Evolutionary conservation across 1,140 invertebrate genomes (phyloP).

Genomic region (Caenorhabditis elegans): DNA sequence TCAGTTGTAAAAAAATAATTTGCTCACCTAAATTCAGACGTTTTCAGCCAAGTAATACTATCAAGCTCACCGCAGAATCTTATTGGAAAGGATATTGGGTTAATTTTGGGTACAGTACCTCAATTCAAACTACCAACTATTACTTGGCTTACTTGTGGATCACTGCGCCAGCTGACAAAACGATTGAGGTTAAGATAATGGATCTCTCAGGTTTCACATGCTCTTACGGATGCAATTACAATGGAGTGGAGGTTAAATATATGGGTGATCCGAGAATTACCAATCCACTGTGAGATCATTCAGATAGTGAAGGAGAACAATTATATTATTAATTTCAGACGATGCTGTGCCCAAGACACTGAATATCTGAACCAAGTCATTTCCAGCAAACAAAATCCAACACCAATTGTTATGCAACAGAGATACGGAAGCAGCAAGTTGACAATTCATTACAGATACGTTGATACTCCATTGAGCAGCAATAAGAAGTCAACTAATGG

Average conservation of each 20-base stretch:
- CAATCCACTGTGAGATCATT: neutral
- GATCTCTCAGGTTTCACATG: neutral
- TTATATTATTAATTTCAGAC: neutral
- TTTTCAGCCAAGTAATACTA: neutral
- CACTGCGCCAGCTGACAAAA: slow-evolving; percentile 7
- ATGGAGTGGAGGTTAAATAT: slow-evolving; percentile 26
- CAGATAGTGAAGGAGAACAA: too few species aligned
- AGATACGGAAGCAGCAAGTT: neutral
- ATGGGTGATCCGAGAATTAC: slow-evolving; percentile 21
- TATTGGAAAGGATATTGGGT: slow-evolving; percentile 14
- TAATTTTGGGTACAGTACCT: neutral
- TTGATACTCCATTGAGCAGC: neutral
- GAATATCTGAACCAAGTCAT: neutral
- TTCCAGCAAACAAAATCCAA: neutral
- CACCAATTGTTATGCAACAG: neutral
- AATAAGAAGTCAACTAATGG: neutral
- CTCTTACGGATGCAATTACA: slow-evolving; percentile 25
- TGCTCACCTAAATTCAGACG: neutral
- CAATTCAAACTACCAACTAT: neutral
- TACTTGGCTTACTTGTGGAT: neutral
- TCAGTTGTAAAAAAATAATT: neutral
- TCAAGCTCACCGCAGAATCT: neutral
- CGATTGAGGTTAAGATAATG: neutral
- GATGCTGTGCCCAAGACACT: neutral
- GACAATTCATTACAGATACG: neutral